Evolutionary conservation across 1,140 invertebrate species (phyloP), one percentile per base, ranked within the genome.

Genomic region (Drosophila grimshawi): DNA sequence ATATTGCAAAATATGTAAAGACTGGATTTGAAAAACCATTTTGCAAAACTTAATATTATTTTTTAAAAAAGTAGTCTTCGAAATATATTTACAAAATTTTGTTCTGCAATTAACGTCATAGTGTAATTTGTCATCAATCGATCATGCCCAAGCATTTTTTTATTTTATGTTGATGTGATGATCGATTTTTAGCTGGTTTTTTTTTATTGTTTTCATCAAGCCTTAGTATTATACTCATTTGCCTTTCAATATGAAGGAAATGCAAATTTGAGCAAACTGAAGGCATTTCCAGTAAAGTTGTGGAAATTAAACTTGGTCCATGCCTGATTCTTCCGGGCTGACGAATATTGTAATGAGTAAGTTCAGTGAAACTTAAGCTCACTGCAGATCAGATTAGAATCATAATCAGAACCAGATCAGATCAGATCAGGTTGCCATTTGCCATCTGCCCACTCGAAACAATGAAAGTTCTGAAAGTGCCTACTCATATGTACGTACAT

Each of bases 221-320:
- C 49, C 60, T 39, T 6, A 45, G 39, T 33, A 5, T 30, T 5
- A 51, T 55, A 66, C 83, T 89, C 86, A 75, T 39, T 90, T 83
- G 62, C 76, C 62, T 90, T 89, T 89, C 78, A 61, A 68, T 45
- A n/a, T 41, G 39, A 43, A 43, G 64, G 71, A 89, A 89, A 89
- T 78, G 81, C 45, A 78, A 89, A 68, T 74, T 72, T 67, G 86
- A 89, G 81, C 37, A 37, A 45, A 30, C 30, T 27, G 11, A n/a
- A 56, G 8, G 10, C 27, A 48, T 74, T 74, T 56, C 48, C 10
- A n/a, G 3, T 43, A 35, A 5, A n/a, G 33, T 56, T 29, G 19
- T 57, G 39, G 59, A 69, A 41, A 39, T 29, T 2, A 2, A 6
- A 48, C 30, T 35, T 7, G 5, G 8, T n/a, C 37, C 6, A 6